Conservation (phyloP, 2,113 vertebrate genomes). For the Dasyurus viverrinus region DNA sequence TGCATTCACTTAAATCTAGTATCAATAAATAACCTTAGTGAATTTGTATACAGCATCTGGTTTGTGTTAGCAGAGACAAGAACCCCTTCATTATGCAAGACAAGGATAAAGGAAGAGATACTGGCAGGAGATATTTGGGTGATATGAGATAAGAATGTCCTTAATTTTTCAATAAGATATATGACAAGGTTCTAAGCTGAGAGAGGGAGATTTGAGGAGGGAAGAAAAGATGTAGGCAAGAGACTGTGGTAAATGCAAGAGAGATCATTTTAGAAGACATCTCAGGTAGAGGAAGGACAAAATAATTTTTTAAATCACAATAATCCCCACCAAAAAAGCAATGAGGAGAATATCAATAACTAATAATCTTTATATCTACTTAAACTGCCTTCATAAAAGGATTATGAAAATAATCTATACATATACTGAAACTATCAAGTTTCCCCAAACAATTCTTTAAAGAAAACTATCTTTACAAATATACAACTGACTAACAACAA, state of each 20-base stretch:
- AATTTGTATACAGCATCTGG: no score
- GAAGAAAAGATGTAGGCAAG: neutral
- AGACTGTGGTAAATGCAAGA: neutral
- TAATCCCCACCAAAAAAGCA: neutral
- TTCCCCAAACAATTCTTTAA: neutral
- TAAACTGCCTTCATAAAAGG: neutral
- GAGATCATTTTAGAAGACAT: neutral
- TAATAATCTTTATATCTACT: neutral
- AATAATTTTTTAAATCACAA: neutral
- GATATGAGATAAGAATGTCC: neutral
- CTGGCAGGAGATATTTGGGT: neutral
- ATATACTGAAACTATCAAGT: neutral
- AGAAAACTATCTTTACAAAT: neutral
- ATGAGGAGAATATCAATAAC: neutral
- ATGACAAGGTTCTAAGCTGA: neutral
- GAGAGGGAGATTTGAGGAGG: neutral
- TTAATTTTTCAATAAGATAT: neutral
- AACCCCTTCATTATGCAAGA: neutral
- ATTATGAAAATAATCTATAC: neutral
- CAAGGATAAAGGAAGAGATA: neutral
- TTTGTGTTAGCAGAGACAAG: neutral
- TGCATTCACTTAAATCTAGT: no score
- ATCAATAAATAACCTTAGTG: no score
- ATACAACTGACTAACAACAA: neutral
- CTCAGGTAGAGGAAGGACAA: no score